These are phyloP conservation scores for Myiozetetes cayanensis DNA, from an alignment of 2,113 vertebrate species.

Conservation along the genomic window DNA sequence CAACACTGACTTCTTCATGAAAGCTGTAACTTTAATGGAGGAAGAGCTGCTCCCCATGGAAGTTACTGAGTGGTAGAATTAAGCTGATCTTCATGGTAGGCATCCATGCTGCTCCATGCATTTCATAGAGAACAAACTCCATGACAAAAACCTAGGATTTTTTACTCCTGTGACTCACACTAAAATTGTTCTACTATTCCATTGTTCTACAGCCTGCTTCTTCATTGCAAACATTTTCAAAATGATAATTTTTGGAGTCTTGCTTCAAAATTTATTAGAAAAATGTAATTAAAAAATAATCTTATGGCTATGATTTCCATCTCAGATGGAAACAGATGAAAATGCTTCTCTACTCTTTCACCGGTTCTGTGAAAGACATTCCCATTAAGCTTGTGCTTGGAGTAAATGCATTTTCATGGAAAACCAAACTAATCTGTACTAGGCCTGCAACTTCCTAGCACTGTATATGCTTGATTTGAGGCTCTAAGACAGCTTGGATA, in stretches of 20 bases:
- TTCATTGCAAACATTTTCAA: neutral
- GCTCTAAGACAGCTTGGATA: neutral
- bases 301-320: neutral
- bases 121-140: neutral
- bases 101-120: neutral
- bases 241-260: neutral
- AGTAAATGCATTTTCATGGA: neutral
- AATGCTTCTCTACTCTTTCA: neutral
- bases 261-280: neutral
- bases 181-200: neutral
- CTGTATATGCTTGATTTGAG: neutral
- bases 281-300: neutral
- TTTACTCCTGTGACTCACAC: neutral
- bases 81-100: neutral
- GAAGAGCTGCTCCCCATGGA: neutral
- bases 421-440: neutral
- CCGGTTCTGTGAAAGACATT: neutral
- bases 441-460: neutral
- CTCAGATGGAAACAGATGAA: neutral
- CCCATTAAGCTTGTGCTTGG: neutral
- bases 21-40: neutral
- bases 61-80: neutral
- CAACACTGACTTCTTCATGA: neutral
- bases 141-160: neutral
- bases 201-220: neutral